These are phyloP conservation scores for Neolamprologus fasciatus DNA, from an alignment of 2,113 vertebrate genomes.

Conservation along the genomic window DNA sequence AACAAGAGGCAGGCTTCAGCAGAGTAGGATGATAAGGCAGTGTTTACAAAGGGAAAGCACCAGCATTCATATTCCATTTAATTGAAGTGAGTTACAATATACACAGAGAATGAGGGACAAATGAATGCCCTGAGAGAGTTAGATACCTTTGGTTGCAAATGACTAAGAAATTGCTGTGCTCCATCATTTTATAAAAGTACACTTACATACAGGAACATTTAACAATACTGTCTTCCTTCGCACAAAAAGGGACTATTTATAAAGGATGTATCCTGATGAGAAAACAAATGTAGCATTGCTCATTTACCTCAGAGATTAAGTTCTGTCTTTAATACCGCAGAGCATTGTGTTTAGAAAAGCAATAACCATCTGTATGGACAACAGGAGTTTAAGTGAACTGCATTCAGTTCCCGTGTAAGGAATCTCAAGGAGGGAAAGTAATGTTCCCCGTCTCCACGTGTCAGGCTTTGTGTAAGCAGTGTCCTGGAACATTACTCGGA, in stretches of 20 bases:
- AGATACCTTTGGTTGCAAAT: background rate
- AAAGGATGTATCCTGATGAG: background rate
- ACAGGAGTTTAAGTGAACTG: background rate
- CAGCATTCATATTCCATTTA: background rate
- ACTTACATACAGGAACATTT: background rate
- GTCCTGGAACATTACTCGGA: background rate
- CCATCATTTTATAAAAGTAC: background rate
- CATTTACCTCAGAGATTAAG: background rate
- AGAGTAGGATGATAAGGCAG: slow-evolving; percentile 6
- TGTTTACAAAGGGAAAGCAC: slow-evolving; percentile 11
- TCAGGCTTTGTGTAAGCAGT: slow-evolving; percentile 2
- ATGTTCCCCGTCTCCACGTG: background rate
- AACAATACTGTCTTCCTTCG: background rate
- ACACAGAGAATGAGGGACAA: background rate
- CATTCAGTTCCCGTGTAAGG: background rate
- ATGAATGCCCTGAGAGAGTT: background rate
- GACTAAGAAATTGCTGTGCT: background rate
- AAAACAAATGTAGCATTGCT: background rate
- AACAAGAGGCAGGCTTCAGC: slow-evolving; percentile 56
- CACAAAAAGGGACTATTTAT: background rate
- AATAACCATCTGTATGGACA: background rate
- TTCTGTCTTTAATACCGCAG: background rate
- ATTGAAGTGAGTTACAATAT: background rate
- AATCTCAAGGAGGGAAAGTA: background rate
- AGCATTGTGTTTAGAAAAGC: background rate